Evolutionary conservation across 2,797 vertebrate species (phyloP).

Genomic region (Potorous gilbertii): DNA sequence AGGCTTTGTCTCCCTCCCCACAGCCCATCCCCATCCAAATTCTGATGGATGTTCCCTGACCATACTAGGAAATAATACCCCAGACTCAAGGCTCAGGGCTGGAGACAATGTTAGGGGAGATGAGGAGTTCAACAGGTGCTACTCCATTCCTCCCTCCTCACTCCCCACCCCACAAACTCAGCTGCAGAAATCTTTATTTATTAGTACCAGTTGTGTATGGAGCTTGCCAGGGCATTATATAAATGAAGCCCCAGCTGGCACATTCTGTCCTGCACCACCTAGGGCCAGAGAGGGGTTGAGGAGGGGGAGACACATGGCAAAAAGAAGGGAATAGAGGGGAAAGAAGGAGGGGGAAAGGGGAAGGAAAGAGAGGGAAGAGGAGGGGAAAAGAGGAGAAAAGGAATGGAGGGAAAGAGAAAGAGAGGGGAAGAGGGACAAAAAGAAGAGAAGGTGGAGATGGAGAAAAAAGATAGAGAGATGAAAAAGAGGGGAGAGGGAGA

Average conservation of each 20-base stretch:
- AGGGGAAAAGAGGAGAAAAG: not conserved
- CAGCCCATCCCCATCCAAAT: not conserved
- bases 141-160: not conserved
- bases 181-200: not conserved
- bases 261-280: not conserved
- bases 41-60: not conserved
- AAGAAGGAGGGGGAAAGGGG: no score
- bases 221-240: not conserved
- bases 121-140: accelerated
- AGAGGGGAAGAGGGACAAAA: not conserved
- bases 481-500: not conserved
- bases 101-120: not conserved
- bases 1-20: not conserved
- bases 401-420: not conserved
- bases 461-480: not conserved
- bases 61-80: not conserved
- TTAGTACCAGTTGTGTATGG: not conserved
- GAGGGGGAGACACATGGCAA: no score
- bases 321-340: no score
- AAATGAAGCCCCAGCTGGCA: not conserved
- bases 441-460: not conserved
- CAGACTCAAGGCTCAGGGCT: not conserved
- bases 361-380: no score
- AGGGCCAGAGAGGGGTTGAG: not conserved
- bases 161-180: not conserved